phyloP scores from a whole-genome alignment of 1,140 invertebrate species.

The Tyrophagus putrescentiae region DNA sequence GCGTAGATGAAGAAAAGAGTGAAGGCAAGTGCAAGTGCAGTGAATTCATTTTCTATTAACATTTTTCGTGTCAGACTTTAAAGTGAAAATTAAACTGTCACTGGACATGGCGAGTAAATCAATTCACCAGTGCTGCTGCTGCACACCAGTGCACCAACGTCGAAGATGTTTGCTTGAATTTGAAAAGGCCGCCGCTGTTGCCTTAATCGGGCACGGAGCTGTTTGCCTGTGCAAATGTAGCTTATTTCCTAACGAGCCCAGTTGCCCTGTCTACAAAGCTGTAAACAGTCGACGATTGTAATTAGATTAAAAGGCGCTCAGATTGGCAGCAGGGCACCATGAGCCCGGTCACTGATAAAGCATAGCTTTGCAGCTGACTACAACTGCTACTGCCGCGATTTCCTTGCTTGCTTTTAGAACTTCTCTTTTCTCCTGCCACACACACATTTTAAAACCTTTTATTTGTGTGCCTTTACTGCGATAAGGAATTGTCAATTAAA shows the following conservation, averaged over 20 bases:
- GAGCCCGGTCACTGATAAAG: too few relatives aligned
- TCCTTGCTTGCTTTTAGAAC: too few relatives aligned
- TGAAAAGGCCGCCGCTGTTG: too few relatives aligned
- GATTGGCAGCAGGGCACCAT: neutral
- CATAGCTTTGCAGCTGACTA: too few relatives aligned
- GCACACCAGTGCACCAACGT: neutral
- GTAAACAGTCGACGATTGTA: conserved; percentile 13
- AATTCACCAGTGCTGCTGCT: neutral
- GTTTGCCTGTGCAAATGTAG: neutral
- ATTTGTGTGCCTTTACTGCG: conserved; percentile 13
- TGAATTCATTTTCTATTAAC: too few relatives aligned
- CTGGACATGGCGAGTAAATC: conserved; percentile 10
- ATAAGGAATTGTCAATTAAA: conserved; percentile 15
- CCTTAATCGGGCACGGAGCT: neutral
- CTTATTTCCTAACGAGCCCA: too few relatives aligned
- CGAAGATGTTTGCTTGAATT: too few relatives aligned
- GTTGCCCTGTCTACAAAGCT: neutral
- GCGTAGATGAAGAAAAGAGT: too few relatives aligned
- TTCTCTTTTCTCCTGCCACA: neutral
- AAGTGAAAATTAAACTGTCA: conserved; percentile 13
- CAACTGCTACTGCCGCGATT: too few relatives aligned
- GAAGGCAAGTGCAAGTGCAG: too few relatives aligned
- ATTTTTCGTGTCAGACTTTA: neutral
- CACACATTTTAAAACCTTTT: conserved; percentile 12
- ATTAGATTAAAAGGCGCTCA: conserved; percentile 1